A percentile compares a stretch with the other conserved stretches of the same genome.
Conservation (phyloP, 2,797 vertebrate genomes). For the Merluccius polli region DNA sequence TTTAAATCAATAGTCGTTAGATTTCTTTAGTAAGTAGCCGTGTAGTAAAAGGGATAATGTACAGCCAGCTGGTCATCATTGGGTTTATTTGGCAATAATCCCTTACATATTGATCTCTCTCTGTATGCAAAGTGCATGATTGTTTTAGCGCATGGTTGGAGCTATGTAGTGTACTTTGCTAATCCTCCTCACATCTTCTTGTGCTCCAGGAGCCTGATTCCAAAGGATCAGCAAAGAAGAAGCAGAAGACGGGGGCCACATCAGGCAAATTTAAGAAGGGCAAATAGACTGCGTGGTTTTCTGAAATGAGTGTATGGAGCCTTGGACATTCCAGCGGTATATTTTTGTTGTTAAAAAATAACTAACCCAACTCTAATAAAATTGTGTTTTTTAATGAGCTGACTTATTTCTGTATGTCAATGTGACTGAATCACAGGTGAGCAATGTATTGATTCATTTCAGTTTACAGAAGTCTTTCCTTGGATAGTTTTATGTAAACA, state of each 20-base stretch:
- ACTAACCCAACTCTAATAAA: no score
- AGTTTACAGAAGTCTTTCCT: background rate
- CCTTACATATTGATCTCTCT: background rate
- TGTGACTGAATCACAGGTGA: background rate
- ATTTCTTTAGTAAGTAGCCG: no score
- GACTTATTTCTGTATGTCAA: background rate
- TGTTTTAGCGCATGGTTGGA: background rate
- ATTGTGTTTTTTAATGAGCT: background rate
- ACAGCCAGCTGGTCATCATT: no score
- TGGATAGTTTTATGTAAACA: background rate
- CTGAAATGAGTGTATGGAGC: background rate
- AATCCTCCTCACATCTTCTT: background rate
- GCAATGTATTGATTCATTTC: background rate
- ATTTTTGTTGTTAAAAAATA: background rate
- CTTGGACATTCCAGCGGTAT: background rate
- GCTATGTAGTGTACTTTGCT: background rate
- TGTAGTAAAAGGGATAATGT: no score
- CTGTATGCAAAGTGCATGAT: background rate
- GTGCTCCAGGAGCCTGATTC: slow-evolving; percentile 70
- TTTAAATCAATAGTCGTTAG: no score
- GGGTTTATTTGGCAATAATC: no score
- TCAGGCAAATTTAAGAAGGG: slow-evolving; percentile 78
- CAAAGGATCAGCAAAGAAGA: slow-evolving; percentile 88
- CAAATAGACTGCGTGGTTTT: slow-evolving; percentile 64
- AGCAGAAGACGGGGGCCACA: slow-evolving; percentile 74